These are phyloP conservation scores for Lates japonicus DNA, from an alignment of 2,797 vertebrate species.

Conservation along the genomic window DNA sequence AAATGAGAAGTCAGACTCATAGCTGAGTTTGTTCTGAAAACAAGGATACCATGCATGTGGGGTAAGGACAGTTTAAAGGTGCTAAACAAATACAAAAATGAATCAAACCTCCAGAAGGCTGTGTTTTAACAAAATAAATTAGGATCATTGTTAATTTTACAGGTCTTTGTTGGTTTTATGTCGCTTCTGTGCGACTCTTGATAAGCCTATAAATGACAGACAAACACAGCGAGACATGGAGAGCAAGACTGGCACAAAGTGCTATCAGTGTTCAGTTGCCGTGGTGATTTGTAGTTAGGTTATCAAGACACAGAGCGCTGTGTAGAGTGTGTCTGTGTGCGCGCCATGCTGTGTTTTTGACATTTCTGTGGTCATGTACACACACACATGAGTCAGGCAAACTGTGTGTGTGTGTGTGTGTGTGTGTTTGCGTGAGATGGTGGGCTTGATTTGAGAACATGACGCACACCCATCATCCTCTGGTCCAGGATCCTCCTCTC, in stretches of 20 bases:
- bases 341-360: slow-evolving; percentile 60
- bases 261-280: slow-evolving; percentile 80
- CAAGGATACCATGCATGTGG: background rate
- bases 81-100: background rate
- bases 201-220: slow-evolving; percentile 1
- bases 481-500: slow-evolving; percentile 69
- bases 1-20: background rate
- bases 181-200: background rate
- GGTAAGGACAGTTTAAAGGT: background rate
- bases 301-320: slow-evolving; percentile 58
- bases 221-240: slow-evolving; percentile 23
- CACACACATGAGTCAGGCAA: slow-evolving; percentile 51
- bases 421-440: slow-evolving; percentile 51
- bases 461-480: slow-evolving; percentile 69
- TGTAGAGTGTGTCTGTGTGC: slow-evolving; percentile 14
- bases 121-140: background rate
- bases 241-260: slow-evolving; percentile 58
- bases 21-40: background rate
- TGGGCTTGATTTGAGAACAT: slow-evolving; percentile 68
- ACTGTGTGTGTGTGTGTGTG: slow-evolving; percentile 30
- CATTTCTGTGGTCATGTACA: slow-evolving; percentile 62
- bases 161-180: slow-evolving; percentile 10
- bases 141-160: background rate
- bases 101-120: background rate
- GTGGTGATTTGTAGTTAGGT: slow-evolving; percentile 80